Conservation (phyloP, 2,797 vertebrate species). For the Nannoperca obscura region DNA sequence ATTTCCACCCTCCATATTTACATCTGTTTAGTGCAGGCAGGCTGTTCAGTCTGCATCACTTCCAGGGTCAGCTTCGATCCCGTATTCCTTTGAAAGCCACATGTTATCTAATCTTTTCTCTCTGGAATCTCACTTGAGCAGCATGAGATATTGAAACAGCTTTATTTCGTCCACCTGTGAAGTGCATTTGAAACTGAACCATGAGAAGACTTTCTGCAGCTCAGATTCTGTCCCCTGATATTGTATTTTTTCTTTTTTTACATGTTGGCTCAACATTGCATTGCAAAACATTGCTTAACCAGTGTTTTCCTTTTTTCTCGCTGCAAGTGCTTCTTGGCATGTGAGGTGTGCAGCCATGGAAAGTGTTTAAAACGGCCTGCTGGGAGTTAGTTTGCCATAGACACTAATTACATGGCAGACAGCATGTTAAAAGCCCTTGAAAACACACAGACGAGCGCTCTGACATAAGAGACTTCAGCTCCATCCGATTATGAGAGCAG, state of each 20-base stretch:
- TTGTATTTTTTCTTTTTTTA: not conserved
- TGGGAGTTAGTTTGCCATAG: conserved; percentile 62
- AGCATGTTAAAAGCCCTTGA: conserved; percentile 58
- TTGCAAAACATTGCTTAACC: conserved; percentile 5
- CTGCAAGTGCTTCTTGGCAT: conserved; percentile 41
- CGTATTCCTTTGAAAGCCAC: conserved; percentile 31
- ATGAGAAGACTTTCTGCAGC: not conserved
- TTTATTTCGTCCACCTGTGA: conserved; percentile 46
- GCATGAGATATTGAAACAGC: conserved; percentile 33
- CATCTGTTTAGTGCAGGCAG: conserved; percentile 33
- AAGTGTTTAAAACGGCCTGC: conserved; percentile 69
- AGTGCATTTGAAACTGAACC: conserved; percentile 9
- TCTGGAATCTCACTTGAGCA: conserved; percentile 34
- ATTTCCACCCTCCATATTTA: conserved; percentile 68
- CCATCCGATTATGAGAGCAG: conserved; percentile 5
- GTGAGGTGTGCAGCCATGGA: conserved; percentile 57
- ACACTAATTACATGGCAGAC: conserved; percentile 72
- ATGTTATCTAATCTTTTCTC: conserved; percentile 44
- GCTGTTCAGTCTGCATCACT: conserved; percentile 20
- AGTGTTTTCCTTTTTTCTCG: not conserved
- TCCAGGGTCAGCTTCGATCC: conserved; percentile 38
- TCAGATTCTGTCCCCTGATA: conserved; percentile 16
- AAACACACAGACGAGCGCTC: conserved; percentile 31
- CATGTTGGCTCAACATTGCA: not conserved
- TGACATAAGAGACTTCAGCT: not conserved